phyloP scores from a whole-genome alignment of 2,113 vertebrate species.

The Neoarius graeffei region DNA sequence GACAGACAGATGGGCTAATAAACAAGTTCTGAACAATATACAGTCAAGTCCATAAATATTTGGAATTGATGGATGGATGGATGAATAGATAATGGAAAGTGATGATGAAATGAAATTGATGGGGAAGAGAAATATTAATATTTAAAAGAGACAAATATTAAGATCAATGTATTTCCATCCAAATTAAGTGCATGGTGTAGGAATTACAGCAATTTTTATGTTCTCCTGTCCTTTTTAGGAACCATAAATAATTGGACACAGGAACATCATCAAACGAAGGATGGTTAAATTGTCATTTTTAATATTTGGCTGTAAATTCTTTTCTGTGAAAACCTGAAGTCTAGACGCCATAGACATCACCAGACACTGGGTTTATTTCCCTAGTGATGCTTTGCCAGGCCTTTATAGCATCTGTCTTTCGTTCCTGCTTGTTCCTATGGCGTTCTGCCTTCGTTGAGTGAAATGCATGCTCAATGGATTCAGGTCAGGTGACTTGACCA shows the following conservation, averaged over 20 bases:
- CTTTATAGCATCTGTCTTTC: background rate
- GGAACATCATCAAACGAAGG: background rate
- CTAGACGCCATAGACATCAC: background rate
- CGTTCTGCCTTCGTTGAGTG: background rate
- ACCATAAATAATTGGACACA: background rate
- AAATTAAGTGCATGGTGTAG: background rate
- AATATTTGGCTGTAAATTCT: background rate
- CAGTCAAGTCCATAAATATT: no score
- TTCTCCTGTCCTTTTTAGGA: no score
- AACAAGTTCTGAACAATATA: background rate
- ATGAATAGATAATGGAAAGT: no score
- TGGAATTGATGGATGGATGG: no score
- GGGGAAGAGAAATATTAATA: background rate
- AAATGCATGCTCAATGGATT: background rate
- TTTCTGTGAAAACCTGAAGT: background rate
- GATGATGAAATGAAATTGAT: no score
- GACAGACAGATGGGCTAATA: background rate
- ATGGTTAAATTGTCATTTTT: background rate
- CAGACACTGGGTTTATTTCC: background rate
- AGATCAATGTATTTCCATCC: background rate
- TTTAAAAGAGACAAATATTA: background rate
- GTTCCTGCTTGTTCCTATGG: background rate
- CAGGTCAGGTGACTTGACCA: background rate
- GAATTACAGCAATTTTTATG: background rate
- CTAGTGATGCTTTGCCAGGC: background rate